Base-by-base conservation (phyloP, 53 echinoderm and acorn worm genomes). In the Hippasteria phrygiana region DNA sequence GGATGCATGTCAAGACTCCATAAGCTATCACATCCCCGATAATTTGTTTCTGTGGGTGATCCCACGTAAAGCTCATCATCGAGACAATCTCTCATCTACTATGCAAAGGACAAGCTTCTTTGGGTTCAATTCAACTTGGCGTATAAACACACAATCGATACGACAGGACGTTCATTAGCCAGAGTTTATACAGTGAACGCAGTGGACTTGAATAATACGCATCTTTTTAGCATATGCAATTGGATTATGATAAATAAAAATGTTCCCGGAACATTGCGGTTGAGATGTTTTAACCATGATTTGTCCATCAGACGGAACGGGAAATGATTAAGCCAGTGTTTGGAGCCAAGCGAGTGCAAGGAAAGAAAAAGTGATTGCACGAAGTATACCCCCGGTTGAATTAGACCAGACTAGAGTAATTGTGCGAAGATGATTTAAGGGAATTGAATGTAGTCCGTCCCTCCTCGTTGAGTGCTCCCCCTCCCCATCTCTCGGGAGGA, bases 121-220 rank as follows among this genome's bases (percentile, higher is more conserved):
- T n/a, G n/a, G n/a, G n/a, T n/a, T n/a, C n/a, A n/a, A n/a, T n/a
- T n/a, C n/a, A n/a, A n/a, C n/a, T n/a, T n/a, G n/a, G n/a, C n/a
- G 48, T 14, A 14, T 48, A 14, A 48, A 48, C 14, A 48, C 48
- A 48, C 8, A 48, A 48, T 48, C 48, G 48, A 48, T 48, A 48
- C 48, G 48, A 8, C 32, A 63, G 10, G 64, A 63, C 4, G 18
- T 11, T 28, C 31, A 27, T 63, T 63, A 14, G 48, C 14, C 14
- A 14, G 48, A 14, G 14, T 48, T 48, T 48, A 8, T 14, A 48
- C 48, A 48, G 14, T 48, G 64, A 67, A 67, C 37, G 33, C 69
- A 67, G 12, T 67, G 69, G 69, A 32, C 50, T 75, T 50, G 32
- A 42, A 32, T 75, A 48, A 75, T 72, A 72, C 5, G 72, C 42